Conservation (phyloP, 2,888 invertebrate genomes). For the Lordiphosa fenestrarum region DNA sequence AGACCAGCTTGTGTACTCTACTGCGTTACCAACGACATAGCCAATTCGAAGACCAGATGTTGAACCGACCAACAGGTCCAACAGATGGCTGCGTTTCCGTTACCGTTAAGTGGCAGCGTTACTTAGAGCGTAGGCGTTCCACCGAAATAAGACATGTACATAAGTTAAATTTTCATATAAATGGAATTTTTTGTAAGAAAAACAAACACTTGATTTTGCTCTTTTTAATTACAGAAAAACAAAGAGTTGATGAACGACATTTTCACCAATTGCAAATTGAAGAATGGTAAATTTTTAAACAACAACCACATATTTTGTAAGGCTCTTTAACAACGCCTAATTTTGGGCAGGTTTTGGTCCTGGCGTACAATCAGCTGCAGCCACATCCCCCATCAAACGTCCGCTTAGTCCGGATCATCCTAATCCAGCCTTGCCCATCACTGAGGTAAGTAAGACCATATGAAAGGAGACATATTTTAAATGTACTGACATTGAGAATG, state of each 20-base stretch:
- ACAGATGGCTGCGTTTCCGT: conserved; percentile 44
- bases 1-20: conserved; percentile 67
- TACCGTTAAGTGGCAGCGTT: conserved; percentile 47
- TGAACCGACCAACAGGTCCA: conserved; percentile 21
- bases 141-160: conserved; percentile 57
- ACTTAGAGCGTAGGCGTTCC: conserved; percentile 46
- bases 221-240: conserved; percentile 85
- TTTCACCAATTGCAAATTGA: conserved; percentile 84
- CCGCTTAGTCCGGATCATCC: conserved; percentile 84
- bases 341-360: conserved; percentile 81
- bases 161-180: conserved; percentile 28
- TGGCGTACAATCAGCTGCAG: conserved; percentile 80
- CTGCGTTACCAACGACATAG: conserved; percentile 60
- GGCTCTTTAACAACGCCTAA: conserved; percentile 13
- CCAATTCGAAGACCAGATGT: conserved; percentile 20
- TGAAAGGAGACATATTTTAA: conserved; percentile 21
- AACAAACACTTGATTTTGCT: conserved; percentile 3
- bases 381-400: conserved; percentile 82
- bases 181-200: not conserved
- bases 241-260: conserved; percentile 89
- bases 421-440: conserved; percentile 85
- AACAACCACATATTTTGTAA: conserved; percentile 5
- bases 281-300: conserved; percentile 83
- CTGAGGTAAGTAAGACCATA: conserved; percentile 81
- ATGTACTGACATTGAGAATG: conserved; percentile 36